These are phyloP conservation scores for Antheraea mylitta DNA, from an alignment of 1,140 invertebrate genomes.

Conservation along the genomic window DNA sequence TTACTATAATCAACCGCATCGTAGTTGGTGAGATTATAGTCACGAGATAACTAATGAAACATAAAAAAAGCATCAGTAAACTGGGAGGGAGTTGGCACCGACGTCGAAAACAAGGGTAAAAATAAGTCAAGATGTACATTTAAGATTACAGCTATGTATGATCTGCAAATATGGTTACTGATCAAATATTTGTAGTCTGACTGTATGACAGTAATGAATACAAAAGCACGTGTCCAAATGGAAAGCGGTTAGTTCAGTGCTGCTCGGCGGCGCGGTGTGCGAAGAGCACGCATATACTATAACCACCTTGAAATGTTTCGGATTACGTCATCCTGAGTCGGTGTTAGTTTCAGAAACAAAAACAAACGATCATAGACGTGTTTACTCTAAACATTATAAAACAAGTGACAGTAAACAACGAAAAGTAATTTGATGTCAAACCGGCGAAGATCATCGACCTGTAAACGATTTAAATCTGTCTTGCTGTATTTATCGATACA, in stretches of 20 bases:
- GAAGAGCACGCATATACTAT: slow-evolving; percentile 26
- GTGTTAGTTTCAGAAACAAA: slow-evolving; percentile 35
- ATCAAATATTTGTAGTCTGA: background rate
- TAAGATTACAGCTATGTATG: too few species aligned
- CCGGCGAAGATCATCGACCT: slow-evolving; percentile 28
- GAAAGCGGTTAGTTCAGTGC: slow-evolving; percentile 39
- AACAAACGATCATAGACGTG: slow-evolving; percentile 38
- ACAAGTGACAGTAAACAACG: slow-evolving; percentile 1
- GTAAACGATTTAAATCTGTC: slow-evolving; percentile 8
- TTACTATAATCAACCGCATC: too few species aligned
- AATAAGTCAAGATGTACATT: too few species aligned
- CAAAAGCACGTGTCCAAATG: slow-evolving; percentile 51
- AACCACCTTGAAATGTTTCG: slow-evolving; percentile 28
- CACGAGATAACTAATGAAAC: too few species aligned
- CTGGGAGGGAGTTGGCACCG: too few species aligned
- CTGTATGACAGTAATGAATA: slow-evolving; percentile 32
- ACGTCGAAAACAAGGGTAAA: too few species aligned
- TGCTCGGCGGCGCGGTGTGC: slow-evolving; percentile 29
- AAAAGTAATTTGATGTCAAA: background rate
- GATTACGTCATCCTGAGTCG: slow-evolving; percentile 62
- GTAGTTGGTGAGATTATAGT: too few species aligned
- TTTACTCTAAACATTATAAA: slow-evolving; percentile 15
- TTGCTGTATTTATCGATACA: background rate
- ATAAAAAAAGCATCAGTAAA: too few species aligned
- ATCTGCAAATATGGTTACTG: too few species aligned